Conservation (phyloP, 2,797 vertebrate species). For the Hephaestus fuliginosus region DNA sequence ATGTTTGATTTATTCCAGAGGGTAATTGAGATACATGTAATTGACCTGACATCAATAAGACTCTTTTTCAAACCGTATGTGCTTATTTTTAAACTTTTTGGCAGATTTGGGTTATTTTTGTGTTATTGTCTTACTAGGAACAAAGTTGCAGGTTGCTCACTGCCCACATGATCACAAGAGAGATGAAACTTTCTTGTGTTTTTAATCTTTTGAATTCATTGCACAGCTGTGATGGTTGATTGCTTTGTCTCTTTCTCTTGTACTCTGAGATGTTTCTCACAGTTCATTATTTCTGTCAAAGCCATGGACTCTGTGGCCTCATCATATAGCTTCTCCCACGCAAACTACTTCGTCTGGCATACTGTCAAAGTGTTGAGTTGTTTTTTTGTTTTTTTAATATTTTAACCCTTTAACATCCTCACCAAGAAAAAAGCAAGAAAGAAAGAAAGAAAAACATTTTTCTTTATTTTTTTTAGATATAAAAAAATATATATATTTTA, state of each 20-base stretch:
- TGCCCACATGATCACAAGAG: not conserved
- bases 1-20: conserved; percentile 10
- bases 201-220: not conserved
- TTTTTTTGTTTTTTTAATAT: too few relatives aligned
- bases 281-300: conserved; percentile 20
- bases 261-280: not conserved
- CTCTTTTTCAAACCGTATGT: conserved; percentile 18
- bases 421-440: too few relatives aligned
- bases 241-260: not conserved
- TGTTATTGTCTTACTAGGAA: conserved; percentile 6
- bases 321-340: not conserved
- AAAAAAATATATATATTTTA: too few relatives aligned
- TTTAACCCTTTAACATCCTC: too few relatives aligned
- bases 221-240: not conserved
- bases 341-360: not conserved
- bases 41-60: conserved; percentile 5
- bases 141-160: conserved; percentile 5
- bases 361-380: too few relatives aligned
- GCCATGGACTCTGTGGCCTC: not conserved
- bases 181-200: conserved; percentile 10
- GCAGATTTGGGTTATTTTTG: not conserved
- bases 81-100: conserved; percentile 10
- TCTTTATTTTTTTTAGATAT: too few relatives aligned
- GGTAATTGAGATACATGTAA: conserved; percentile 12
- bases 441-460: too few relatives aligned